Evolutionary conservation across 2,888 invertebrate genomes (phyloP), one percentile per base, ranked within the genome.

Genomic region (Scaptomyza polygonia): DNA sequence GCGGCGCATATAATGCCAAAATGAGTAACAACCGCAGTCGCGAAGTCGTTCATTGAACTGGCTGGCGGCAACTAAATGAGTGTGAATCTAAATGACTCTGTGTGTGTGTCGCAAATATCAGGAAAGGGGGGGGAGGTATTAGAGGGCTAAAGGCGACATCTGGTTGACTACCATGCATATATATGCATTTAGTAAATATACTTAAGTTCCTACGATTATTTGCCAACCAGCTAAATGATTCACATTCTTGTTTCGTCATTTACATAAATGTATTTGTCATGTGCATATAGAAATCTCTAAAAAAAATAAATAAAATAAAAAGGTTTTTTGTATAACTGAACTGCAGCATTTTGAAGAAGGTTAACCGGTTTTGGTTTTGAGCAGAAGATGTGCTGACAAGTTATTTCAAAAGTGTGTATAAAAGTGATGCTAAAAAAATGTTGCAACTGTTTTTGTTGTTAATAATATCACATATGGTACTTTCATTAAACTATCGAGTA

Each of bases 21-120:
- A 85, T 85, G 86, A 79, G 62, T 72, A 82, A 82, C 63, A 83
- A 61, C 45, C 62, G 30, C 70, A 59, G 70, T 53, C 40, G 53
- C 51, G 25, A 51, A 61, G 63, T 48, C 81, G 77, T 77, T 77
- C 77, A 73, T 80, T 77, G 77, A 77, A 77, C 77, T 69, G 77
- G 53, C 77, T 36, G 62, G 73, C 43, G 55, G n/a, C 48, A 42
- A 54, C 65, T 45, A 57, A 61, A 71, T 54, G 69, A 62, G 25
- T 73, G 21, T 62, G 30, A 66, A 56, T 64, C 40, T 9, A 16
- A 18, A 30, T 16, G 25, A 25, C 25, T 21, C 3, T 25, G 29
- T 14, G 29, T 4, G 47, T 7, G 29, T 30, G 64, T 64, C 21
- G 48, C 14, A 18, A 14, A 29, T 11, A 14, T 51, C n/a, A 9